A percentile compares a stretch with the other conserved stretches of the same genome.
phyloP scores from a whole-genome alignment of 2,888 invertebrate species.

The Tholera decimalis region DNA sequence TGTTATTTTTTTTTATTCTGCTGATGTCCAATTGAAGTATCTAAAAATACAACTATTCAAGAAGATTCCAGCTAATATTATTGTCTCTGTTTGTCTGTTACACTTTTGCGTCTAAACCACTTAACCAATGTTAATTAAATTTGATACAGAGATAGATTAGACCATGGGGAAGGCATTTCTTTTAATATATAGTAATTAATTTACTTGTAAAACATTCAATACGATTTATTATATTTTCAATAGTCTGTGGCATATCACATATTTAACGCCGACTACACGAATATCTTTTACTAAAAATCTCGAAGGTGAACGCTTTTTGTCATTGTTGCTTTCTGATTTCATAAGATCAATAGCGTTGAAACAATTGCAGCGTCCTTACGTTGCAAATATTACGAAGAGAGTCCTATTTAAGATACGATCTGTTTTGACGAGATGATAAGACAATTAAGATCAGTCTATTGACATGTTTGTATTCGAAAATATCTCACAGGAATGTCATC shows the following conservation, averaged over 20 bases:
- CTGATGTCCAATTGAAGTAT: not conserved
- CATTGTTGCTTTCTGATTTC: not conserved
- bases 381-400: not conserved
- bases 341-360: not conserved
- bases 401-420: not conserved
- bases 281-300: not conserved
- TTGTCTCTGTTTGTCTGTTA: too few species aligned
- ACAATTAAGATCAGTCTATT: slow-evolving; percentile 11
- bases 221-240: not conserved
- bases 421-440: slow-evolving; percentile 12
- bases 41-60: not conserved
- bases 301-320: not conserved
- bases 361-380: not conserved
- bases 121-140: too few species aligned
- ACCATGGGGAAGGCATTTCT: too few species aligned
- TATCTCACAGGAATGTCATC: not conserved
- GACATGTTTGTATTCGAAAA: not conserved
- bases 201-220: too few species aligned
- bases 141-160: too few species aligned
- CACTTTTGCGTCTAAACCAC: too few species aligned
- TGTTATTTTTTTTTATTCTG: too few species aligned
- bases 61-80: too few species aligned
- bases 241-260: not conserved
- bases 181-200: too few species aligned
- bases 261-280: slow-evolving; percentile 4